A percentile compares a stretch with the other conserved stretches of the same genome.
phyloP scores from a whole-genome alignment of 2,888 invertebrate genomes.

The Hipparchia sbordonii region DNA sequence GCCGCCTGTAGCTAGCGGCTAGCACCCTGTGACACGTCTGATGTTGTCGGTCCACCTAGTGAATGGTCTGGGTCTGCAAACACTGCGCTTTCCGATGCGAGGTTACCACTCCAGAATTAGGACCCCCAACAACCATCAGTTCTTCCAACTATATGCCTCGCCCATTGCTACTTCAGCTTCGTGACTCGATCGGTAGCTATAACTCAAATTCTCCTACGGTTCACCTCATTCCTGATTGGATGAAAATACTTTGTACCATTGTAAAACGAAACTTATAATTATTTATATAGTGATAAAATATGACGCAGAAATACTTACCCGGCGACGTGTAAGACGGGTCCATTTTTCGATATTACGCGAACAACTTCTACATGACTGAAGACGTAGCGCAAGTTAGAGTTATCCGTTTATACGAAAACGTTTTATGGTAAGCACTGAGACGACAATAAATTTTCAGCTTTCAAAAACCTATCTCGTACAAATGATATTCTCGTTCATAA shows the following conservation, averaged over 20 bases:
- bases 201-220: too few relatives aligned
- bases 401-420: slow-evolving; percentile 9
- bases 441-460: slow-evolving; percentile 17
- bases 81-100: too few relatives aligned
- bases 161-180: too few relatives aligned
- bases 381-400: background rate
- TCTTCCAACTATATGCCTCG: too few relatives aligned
- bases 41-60: too few relatives aligned
- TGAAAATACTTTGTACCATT: background rate
- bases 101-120: too few relatives aligned
- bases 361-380: slow-evolving; percentile 2
- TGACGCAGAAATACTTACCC: background rate
- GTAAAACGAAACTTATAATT: background rate
- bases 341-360: slow-evolving; percentile 2
- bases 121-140: too few relatives aligned
- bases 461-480: slow-evolving; percentile 13
- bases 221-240: too few relatives aligned
- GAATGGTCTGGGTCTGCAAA: too few relatives aligned
- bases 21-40: too few relatives aligned
- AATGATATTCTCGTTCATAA: slow-evolving; percentile 22
- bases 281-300: background rate
- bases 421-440: slow-evolving; percentile 19
- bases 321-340: background rate
- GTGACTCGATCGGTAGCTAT: too few relatives aligned
- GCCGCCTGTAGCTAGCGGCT: too few relatives aligned